phyloP scores from a whole-genome alignment of 2,113 vertebrate genomes.

The Megaceryle maxima region DNA sequence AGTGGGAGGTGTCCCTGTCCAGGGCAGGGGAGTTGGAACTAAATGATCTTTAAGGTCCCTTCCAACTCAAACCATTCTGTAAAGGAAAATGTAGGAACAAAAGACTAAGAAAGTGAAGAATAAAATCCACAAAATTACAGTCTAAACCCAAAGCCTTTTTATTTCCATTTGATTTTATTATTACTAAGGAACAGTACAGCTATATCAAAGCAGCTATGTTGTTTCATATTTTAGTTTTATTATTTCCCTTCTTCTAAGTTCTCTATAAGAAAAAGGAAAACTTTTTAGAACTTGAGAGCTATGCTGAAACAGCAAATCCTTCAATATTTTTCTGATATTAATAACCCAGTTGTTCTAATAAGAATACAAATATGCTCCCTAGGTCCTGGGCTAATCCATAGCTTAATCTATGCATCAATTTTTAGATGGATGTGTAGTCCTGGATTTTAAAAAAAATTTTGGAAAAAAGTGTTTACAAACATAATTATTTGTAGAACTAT shows the following conservation, averaged over 20 bases:
- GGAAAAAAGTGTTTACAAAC: neutral
- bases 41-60: too few relatives aligned
- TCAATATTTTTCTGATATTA: neutral
- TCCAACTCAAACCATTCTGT: too few relatives aligned
- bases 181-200: neutral
- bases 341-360: neutral
- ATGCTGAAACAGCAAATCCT: neutral
- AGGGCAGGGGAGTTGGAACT: too few relatives aligned
- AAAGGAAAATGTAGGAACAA: neutral
- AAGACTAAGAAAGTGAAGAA: neutral
- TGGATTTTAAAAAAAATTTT: neutral
- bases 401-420: neutral
- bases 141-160: neutral
- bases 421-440: neutral
- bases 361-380: neutral
- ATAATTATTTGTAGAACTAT: neutral
- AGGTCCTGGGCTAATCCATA: neutral
- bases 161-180: neutral
- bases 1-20: too few relatives aligned
- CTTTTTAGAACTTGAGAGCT: neutral
- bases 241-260: neutral
- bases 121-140: neutral
- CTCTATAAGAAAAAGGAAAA: neutral
- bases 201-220: neutral
- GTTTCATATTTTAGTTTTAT: neutral